Evolutionary conservation across 2,888 invertebrate species (phyloP).

Genomic region (Drosophila sordidula): DNA sequence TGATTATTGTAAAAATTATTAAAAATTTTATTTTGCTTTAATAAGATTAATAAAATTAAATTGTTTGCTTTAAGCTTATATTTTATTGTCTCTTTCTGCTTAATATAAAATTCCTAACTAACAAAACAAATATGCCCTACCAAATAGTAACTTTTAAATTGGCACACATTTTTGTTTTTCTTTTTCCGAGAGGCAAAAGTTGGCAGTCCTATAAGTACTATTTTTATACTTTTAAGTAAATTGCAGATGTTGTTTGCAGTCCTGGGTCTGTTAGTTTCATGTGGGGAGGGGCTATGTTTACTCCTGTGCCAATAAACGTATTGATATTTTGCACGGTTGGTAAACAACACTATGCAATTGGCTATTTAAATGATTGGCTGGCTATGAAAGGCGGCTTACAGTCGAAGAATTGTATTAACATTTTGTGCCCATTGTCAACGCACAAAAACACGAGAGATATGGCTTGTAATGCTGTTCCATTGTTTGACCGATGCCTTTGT

Average conservation of each 20-base stretch:
- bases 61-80: too few relatives aligned
- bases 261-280: conserved; percentile 36
- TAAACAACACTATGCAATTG: conserved; percentile 69
- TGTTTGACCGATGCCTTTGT: conserved; percentile 44
- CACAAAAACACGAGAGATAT: conserved; percentile 16
- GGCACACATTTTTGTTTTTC: conserved; percentile 70
- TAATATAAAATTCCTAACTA: neutral
- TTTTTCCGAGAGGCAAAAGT: conserved; percentile 37
- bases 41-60: too few relatives aligned
- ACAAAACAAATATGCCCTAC: conserved; percentile 22
- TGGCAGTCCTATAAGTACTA: conserved; percentile 23
- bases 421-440: conserved; percentile 44
- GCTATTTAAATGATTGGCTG: conserved; percentile 22
- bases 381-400: conserved; percentile 21
- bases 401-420: conserved; percentile 24
- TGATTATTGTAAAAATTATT: too few relatives aligned
- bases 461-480: conserved; percentile 28
- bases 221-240: conserved; percentile 72
- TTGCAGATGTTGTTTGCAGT: conserved; percentile 47
- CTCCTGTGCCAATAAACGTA: conserved; percentile 41
- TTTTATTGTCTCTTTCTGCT: neutral
- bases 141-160: conserved; percentile 30
- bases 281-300: neutral
- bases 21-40: too few relatives aligned
- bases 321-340: conserved; percentile 44